A percentile compares a stretch with the other conserved stretches of the same genome.
Conservation (phyloP, 35 echinoderm and acorn worm genomes). For the Heliocidaris erythrogramma region DNA sequence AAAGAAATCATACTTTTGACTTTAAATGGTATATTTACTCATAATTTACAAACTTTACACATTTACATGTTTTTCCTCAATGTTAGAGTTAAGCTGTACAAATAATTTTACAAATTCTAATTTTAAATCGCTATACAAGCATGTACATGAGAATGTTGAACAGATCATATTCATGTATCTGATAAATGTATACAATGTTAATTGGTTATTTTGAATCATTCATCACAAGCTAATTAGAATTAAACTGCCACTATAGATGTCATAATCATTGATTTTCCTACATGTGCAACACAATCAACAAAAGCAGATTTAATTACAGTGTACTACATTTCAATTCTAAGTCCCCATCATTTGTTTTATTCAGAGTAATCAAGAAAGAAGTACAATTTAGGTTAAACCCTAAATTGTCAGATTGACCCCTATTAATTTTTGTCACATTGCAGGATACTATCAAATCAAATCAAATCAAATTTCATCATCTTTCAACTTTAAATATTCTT, state of each 20-base stretch:
- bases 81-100: neutral
- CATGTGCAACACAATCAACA: neutral
- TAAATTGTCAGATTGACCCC: too few species aligned
- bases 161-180: neutral
- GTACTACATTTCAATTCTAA: neutral
- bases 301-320: neutral
- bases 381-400: too few species aligned
- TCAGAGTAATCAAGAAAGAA: neutral
- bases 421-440: too few species aligned
- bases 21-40: neutral
- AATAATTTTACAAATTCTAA: neutral
- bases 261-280: neutral
- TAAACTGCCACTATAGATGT: neutral
- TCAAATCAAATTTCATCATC: too few species aligned
- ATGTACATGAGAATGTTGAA: neutral
- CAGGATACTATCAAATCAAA: too few species aligned
- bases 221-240: neutral
- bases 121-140: slow-evolving; percentile 10
- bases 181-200: neutral
- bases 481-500: too few species aligned
- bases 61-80: neutral
- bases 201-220: neutral
- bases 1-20: neutral
- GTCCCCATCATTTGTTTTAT: neutral
- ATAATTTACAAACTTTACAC: neutral